phyloP scores from a whole-genome alignment of 2,888 invertebrate species.

The Molanna angustata region DNA sequence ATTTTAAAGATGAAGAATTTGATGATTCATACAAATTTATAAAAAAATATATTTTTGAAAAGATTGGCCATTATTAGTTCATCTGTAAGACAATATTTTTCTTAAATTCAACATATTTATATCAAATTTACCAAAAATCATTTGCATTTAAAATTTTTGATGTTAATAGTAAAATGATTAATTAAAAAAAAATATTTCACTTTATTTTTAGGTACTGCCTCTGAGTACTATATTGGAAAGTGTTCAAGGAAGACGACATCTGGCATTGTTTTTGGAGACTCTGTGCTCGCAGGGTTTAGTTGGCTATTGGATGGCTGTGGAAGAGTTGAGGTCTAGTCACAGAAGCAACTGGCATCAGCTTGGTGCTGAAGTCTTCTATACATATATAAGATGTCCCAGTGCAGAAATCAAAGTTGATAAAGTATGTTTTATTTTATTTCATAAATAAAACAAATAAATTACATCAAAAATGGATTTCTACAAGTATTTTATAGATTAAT shows the following conservation, averaged over 20 bases:
- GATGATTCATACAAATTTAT: too few relatives aligned
- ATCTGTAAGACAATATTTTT: too few relatives aligned
- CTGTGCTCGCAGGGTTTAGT: conserved; percentile 81
- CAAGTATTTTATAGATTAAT: too few relatives aligned
- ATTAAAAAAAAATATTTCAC: conserved; percentile 1
- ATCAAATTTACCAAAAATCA: too few relatives aligned
- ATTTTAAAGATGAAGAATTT: too few relatives aligned
- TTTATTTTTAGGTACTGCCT: conserved; percentile 60
- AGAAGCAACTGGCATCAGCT: conserved; percentile 79
- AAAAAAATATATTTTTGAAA: too few relatives aligned
- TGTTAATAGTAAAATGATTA: not conserved
- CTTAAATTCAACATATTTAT: too few relatives aligned
- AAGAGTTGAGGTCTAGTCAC: conserved; percentile 75
- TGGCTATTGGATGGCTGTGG: conserved; percentile 83
- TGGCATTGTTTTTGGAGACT: conserved; percentile 78
- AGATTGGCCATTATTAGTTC: too few relatives aligned
- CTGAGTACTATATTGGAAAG: conserved; percentile 73
- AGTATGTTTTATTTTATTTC: conserved; percentile 38
- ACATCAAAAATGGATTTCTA: not conserved
- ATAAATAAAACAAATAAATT: not conserved
- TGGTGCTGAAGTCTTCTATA: conserved; percentile 90
- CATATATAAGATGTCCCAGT: conserved; percentile 77
- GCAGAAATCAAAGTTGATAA: conserved; percentile 82
- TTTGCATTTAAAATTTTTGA: too few relatives aligned
- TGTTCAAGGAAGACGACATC: conserved; percentile 74